Conservation (phyloP, 2,797 vertebrate genomes). For the Enteromius treurensis region DNA sequence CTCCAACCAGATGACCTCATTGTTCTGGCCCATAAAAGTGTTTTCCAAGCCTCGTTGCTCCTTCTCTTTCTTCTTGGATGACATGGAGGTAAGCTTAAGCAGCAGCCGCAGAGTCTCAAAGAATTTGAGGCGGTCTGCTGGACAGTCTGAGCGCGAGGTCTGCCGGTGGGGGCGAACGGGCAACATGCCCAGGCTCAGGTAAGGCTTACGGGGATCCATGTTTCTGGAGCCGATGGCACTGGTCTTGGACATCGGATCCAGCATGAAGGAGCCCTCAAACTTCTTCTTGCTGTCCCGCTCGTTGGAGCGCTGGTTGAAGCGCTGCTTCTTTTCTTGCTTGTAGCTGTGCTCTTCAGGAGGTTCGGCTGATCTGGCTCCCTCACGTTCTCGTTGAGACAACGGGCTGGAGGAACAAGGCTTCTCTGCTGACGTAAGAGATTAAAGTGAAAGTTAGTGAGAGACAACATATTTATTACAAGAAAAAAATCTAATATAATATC, state of each 20-base stretch:
- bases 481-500: neutral
- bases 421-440: conserved; percentile 67
- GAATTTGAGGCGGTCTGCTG: conserved; percentile 96
- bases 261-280: conserved; percentile 91
- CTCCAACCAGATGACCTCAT: conserved; percentile 97
- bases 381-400: conserved; percentile 79
- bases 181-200: conserved; percentile 95
- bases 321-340: conserved; percentile 90
- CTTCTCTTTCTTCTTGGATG: conserved; percentile 98
- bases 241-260: conserved; percentile 89
- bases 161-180: conserved; percentile 93
- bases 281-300: conserved; percentile 95
- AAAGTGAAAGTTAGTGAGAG: neutral
- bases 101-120: conserved; percentile 97
- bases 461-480: no score
- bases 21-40: conserved; percentile 92
- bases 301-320: conserved; percentile 84
- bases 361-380: conserved; percentile 78
- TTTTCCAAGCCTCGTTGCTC: conserved; percentile 95
- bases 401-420: conserved; percentile 76
- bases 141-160: conserved; percentile 95
- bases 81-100: conserved; percentile 98
- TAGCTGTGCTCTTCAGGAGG: conserved; percentile 86
- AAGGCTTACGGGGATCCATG: conserved; percentile 97
- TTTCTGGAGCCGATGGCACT: conserved; percentile 83